Evolutionary conservation across 1,140 invertebrate species (phyloP).

Genomic region (Drosophila bocki): DNA sequence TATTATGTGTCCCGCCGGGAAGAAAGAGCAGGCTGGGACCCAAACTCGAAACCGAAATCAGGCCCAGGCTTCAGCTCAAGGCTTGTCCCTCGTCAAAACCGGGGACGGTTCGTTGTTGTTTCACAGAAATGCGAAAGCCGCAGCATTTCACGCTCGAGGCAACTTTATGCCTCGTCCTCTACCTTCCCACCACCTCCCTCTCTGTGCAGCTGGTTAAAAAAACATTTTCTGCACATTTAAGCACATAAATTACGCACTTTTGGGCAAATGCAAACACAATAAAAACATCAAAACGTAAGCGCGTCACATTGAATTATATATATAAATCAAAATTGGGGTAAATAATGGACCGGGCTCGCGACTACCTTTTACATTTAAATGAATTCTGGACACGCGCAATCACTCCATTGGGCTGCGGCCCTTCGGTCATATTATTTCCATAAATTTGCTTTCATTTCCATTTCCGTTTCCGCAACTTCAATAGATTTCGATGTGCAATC

Average conservation of each 20-base stretch:
- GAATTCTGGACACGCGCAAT: conserved; percentile 37
- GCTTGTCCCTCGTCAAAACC: conserved; percentile 46
- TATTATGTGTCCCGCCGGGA: conserved; percentile 13
- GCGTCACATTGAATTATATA: conserved; percentile 64
- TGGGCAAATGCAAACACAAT: conserved; percentile 64
- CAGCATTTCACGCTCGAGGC: conserved; percentile 54
- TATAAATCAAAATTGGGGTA: conserved; percentile 54
- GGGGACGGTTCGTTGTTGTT: conserved; percentile 14
- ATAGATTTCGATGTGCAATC: conserved; percentile 48
- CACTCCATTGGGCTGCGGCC: conserved; percentile 13
- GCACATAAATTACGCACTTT: conserved; percentile 76
- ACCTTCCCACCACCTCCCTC: too few species aligned
- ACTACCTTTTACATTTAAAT: conserved; percentile 24
- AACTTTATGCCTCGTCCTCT: conserved; percentile 1
- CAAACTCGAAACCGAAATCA: conserved; percentile 1
- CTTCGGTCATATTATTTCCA: conserved; percentile 69
- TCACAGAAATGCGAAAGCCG: conserved; percentile 37
- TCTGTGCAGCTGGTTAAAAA: conserved; percentile 70
- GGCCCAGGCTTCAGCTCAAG: conserved; percentile 11
- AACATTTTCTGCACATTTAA: conserved; percentile 79
- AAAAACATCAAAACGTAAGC: conserved; percentile 68
- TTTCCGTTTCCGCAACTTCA: conserved; percentile 71
- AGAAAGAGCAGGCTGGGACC: neutral
- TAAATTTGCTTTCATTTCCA: conserved; percentile 79
- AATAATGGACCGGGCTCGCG: conserved; percentile 22